These are phyloP conservation scores for Castor canadensis DNA, from an alignment of 2,113 vertebrate genomes.

Conservation along the genomic window DNA sequence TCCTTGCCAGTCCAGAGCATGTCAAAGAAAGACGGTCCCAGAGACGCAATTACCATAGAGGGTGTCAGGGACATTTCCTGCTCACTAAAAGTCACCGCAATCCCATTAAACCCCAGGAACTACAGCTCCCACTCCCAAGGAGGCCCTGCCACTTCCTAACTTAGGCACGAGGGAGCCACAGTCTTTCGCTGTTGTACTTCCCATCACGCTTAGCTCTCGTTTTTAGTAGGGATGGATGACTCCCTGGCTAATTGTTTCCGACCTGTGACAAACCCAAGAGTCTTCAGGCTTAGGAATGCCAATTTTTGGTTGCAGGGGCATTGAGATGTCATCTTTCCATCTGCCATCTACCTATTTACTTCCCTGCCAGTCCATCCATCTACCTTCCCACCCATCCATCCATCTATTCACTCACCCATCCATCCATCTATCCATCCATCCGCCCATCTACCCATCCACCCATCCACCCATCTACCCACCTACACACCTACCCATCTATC, in stretches of 20 bases:
- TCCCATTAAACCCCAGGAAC: slow-evolving; percentile 51
- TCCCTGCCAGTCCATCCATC: neutral
- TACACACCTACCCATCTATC: too few species aligned
- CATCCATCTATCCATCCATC: too few species aligned
- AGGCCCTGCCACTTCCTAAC: neutral
- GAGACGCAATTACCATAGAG: neutral
- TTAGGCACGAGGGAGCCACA: neutral
- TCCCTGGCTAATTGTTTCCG: neutral
- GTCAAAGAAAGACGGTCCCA: neutral
- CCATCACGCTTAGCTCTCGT: neutral
- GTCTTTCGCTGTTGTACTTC: neutral
- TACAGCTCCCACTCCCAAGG: slow-evolving; percentile 32
- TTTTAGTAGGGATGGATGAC: neutral
- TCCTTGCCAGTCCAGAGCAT: neutral
- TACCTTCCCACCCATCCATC: too few species aligned
- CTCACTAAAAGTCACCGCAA: slow-evolving; percentile 47
- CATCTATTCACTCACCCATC: too few species aligned
- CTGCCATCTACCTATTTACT: too few species aligned
- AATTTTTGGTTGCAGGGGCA: too few species aligned
- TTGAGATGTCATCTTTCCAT: neutral
- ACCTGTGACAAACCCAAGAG: neutral
- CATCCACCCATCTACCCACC: too few species aligned
- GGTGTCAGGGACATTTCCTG: slow-evolving; percentile 7
- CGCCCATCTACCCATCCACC: too few species aligned
- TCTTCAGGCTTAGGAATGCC: neutral